Conservation (phyloP, 2,797 vertebrate species). For the Ctenochaetus hawaiiensis region DNA sequence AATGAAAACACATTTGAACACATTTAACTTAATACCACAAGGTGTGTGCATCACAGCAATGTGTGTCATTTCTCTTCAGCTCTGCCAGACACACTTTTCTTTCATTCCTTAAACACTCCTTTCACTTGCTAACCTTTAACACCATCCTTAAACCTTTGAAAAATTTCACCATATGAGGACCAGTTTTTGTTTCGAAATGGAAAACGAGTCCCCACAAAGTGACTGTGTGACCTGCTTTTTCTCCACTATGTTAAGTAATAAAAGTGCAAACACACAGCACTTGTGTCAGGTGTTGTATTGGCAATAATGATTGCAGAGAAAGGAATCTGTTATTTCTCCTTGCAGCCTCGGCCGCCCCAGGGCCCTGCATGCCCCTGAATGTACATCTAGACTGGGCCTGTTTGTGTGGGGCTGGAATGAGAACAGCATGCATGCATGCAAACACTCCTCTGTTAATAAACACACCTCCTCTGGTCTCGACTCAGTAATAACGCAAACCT, state of each 20-base stretch:
- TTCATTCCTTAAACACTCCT: neutral
- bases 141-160: neutral
- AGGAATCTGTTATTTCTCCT: constrained; percentile 47
- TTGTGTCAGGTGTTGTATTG: constrained; percentile 6
- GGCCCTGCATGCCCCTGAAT: neutral
- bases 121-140: neutral
- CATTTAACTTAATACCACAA: neutral
- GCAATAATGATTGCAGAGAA: constrained; percentile 49
- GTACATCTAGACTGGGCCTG: constrained; percentile 42
- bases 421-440: constrained; percentile 25
- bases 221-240: neutral
- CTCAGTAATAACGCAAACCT: neutral
- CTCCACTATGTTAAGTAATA: neutral
- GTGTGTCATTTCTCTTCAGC: neutral
- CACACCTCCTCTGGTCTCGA: constrained; percentile 10
- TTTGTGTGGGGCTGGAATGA: constrained; percentile 31
- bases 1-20: neutral
- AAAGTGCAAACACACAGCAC: neutral
- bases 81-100: neutral
- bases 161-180: neutral
- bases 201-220: neutral
- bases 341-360: neutral
- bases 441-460: constrained; percentile 12
- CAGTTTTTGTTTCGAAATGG: neutral
- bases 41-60: neutral